phyloP scores from a whole-genome alignment of 2,113 vertebrate genomes.

The Phylloscopus whistleri region DNA sequence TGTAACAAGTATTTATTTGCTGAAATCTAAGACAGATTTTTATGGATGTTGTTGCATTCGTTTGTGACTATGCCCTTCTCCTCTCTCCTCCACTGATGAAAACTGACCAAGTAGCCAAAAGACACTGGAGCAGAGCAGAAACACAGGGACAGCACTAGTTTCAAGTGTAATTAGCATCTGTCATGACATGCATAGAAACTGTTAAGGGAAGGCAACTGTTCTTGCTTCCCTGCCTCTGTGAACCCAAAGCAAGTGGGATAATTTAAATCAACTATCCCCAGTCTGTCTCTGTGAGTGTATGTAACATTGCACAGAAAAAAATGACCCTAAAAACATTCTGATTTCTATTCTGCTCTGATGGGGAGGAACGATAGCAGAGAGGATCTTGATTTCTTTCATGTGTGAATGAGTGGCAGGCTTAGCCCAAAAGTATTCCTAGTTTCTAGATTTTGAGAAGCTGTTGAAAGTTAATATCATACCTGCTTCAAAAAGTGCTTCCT shows the following conservation, averaged over 20 bases:
- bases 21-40: neutral
- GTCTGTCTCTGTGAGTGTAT: neutral
- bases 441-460: neutral
- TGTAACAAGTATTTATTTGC: neutral
- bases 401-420: neutral
- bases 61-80: neutral
- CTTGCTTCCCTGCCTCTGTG: neutral
- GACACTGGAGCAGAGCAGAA: neutral
- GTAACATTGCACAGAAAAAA: neutral
- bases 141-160: neutral
- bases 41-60: neutral
- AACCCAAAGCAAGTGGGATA: neutral
- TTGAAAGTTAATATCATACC: neutral
- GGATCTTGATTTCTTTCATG: neutral
- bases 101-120: neutral
- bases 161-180: neutral
- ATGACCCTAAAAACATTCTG: neutral
- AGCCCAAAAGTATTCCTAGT: neutral
- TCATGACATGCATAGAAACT: neutral
- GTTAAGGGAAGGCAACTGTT: too few relatives aligned
- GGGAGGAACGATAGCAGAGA: accelerated
- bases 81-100: neutral
- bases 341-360: neutral
- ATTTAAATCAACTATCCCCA: neutral
- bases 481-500: neutral